Conservation (phyloP, 2,113 vertebrate species). For the Pyxicephalus adspersus region DNA sequence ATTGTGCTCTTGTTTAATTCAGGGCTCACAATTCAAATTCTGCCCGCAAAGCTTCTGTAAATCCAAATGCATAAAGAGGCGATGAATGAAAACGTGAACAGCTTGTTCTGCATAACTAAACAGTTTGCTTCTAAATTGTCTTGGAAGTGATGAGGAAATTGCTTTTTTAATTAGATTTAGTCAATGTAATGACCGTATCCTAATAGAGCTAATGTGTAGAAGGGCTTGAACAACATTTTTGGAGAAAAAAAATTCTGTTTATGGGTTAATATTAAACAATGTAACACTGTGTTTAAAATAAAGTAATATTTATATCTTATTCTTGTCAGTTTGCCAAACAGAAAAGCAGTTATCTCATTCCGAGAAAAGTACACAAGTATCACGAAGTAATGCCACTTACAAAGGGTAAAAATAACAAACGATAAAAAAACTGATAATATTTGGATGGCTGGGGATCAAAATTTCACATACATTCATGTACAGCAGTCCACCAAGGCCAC, state of each 20-base stretch:
- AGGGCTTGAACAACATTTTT: constrained; percentile 68
- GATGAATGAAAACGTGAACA: constrained; percentile 54
- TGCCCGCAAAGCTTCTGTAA: constrained; percentile 23
- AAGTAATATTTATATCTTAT: constrained; percentile 10
- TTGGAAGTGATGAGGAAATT: constrained; percentile 78
- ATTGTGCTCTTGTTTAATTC: not conserved
- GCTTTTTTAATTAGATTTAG: constrained; percentile 79
- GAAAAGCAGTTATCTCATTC: not conserved
- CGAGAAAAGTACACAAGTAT: not conserved
- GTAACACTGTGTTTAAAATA: not conserved
- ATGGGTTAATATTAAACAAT: not conserved
- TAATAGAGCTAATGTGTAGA: constrained; percentile 61
- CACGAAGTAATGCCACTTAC: not conserved
- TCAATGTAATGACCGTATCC: constrained; percentile 67
- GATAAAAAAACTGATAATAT: too few species aligned
- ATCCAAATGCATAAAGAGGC: constrained; percentile 9
- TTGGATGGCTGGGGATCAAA: too few species aligned
- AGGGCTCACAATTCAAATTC: constrained; percentile 9
- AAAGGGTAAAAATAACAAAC: not conserved
- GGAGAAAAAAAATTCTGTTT: not conserved
- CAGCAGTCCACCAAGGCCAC: too few species aligned
- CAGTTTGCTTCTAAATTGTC: constrained; percentile 74
- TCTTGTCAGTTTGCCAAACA: constrained; percentile 20
- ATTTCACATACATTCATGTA: too few species aligned
- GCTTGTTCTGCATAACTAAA: constrained; percentile 73